These are phyloP conservation scores for Taphrorychus bicolor DNA, from an alignment of 2,888 invertebrate genomes.

Conservation along the genomic window DNA sequence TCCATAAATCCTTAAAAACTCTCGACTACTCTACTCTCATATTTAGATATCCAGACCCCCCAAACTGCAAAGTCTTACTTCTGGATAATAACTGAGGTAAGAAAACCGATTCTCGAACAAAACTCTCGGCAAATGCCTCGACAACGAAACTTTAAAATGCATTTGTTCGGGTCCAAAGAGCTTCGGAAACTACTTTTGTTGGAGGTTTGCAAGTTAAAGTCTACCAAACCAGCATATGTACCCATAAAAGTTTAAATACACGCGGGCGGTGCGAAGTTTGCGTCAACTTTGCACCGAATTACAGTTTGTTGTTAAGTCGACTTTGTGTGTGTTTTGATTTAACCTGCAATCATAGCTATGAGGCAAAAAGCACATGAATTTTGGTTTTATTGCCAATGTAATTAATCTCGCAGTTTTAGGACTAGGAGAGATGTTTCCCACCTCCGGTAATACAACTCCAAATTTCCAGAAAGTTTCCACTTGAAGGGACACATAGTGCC, in stretches of 20 bases:
- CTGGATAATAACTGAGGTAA: neutral
- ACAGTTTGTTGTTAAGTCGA: slow-evolving; percentile 17
- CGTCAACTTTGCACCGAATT: slow-evolving; percentile 23
- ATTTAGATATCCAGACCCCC: too few relatives aligned
- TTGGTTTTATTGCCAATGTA: neutral
- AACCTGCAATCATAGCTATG: too few relatives aligned
- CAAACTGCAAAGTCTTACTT: too few relatives aligned
- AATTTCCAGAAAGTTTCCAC: slow-evolving; percentile 28
- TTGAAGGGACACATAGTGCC: slow-evolving; percentile 20
- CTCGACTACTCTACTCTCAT: too few relatives aligned
- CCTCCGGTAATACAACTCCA: neutral
- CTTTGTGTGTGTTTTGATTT: slow-evolving; percentile 11
- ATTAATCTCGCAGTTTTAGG: neutral
- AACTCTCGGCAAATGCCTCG: slow-evolving; percentile 2
- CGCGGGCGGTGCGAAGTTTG: slow-evolving; percentile 24
- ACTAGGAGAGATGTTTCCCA: neutral
- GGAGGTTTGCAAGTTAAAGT: slow-evolving; percentile 22
- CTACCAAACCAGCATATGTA: slow-evolving; percentile 16
- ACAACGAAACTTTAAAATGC: slow-evolving; percentile 25
- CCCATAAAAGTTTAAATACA: slow-evolving; percentile 36
- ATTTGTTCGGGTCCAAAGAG: slow-evolving; percentile 23
- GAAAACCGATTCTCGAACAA: neutral
- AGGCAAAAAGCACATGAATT: neutral
- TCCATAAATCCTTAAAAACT: too few relatives aligned
- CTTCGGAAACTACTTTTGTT: slow-evolving; percentile 25